Base-by-base conservation (phyloP, 1,140 invertebrate species). In the Harpegnathos saltator region DNA sequence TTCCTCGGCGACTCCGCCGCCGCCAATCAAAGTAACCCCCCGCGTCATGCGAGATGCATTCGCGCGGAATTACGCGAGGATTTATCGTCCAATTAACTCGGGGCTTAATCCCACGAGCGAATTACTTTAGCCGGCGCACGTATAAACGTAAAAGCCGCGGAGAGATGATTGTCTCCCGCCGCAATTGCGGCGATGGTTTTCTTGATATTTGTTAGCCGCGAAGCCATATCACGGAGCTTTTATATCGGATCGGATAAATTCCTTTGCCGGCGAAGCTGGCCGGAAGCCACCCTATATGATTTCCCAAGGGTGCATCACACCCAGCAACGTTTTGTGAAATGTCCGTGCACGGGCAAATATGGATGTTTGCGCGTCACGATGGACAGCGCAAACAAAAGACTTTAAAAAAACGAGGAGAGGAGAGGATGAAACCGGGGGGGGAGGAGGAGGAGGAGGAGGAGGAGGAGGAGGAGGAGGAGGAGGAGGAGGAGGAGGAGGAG, bases 171-270 rank as follows among this genome's bases (percentile, higher is more conserved):
- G 3, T 2, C 7, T 24, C 22, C 5, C 14, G n/a, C 11, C 54
- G 33, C 52, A 56, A 71, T 80, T 56, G 65, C 58, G 56, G n/a
- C 54, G 14, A 56, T 63, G 71, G 54, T 58, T 84, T 71, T 77
- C 73, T 84, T 81, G 71, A 72, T 87, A 66, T 62, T 88, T 81
- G 74, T 84, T 84, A 71, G 63, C 61, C 48, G 72, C 48, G 58
- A 58, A 66, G 59, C 56, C 38, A 44, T 84, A 88, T 88, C 82
- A 63, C 72, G 44, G 58, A 52, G 83, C 71, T 81, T 87, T 88
- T 87, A 87, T 87, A 87, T 87, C 83, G 66, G 61, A n/a, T 73
- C 44, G 68, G 82, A 80, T 85, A 88, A 87, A 87, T 87, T 87
- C 75, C 72, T 74, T 82, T 74, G 65, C 29, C 33, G 59, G 48